Percentiles rank a stretch among this genome's conserved stretches.
Evolutionary conservation across 2,888 invertebrate genomes (phyloP).

Genomic region (Subacronicta megacephala): DNA sequence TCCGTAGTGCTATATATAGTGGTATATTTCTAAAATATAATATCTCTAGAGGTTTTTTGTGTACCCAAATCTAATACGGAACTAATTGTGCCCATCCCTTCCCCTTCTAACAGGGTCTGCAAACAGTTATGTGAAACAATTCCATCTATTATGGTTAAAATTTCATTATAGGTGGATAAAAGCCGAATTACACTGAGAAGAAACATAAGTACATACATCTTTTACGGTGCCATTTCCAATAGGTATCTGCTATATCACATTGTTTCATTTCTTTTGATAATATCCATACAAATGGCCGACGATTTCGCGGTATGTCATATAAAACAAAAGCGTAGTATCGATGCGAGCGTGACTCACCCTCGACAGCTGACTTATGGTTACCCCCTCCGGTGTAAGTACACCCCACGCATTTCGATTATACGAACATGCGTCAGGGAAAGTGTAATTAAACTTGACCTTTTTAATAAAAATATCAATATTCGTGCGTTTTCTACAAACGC

Average conservation of each 20-base stretch:
- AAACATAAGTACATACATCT: constrained; percentile 24
- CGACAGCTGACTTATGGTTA: constrained; percentile 59
- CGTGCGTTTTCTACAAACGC: neutral
- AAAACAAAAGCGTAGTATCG: constrained; percentile 51
- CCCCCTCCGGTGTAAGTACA: constrained; percentile 39
- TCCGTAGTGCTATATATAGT: too few species aligned
- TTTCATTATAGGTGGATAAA: too few species aligned
- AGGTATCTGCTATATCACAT: constrained; percentile 26
- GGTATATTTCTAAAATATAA: too few species aligned
- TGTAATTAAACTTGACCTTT: constrained; percentile 61
- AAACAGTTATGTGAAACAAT: too few species aligned
- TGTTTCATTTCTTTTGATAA: constrained; percentile 44
- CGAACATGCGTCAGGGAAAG: constrained; percentile 17
- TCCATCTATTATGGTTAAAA: too few species aligned
- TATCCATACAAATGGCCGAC: constrained; percentile 38
- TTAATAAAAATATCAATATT: constrained; percentile 27
- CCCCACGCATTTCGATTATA: constrained; percentile 45
- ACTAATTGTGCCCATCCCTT: too few species aligned
- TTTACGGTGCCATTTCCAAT: constrained; percentile 33
- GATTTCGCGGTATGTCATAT: constrained; percentile 56
- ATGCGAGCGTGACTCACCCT: constrained; percentile 56
- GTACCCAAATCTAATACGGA: too few species aligned
- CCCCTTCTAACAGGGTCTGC: too few species aligned
- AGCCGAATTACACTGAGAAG: neutral
- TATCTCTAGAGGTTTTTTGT: too few species aligned